Conservation (phyloP, 2,113 vertebrate genomes). For the Thinocorus orbignyianus region DNA sequence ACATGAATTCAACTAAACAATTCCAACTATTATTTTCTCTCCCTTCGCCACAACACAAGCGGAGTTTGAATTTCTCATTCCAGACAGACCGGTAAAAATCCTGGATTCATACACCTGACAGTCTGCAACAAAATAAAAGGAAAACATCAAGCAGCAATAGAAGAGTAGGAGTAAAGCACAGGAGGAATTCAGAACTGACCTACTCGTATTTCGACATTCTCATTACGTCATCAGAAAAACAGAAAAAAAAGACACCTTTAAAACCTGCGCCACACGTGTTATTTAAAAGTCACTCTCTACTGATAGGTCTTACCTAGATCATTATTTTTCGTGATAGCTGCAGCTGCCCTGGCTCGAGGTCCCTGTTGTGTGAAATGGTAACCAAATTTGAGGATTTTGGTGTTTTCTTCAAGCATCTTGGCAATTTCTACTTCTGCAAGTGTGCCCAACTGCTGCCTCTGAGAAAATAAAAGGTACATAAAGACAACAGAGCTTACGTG, state of each 20-base stretch:
- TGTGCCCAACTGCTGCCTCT: conserved; percentile 96
- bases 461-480: not conserved
- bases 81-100: not conserved
- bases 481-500: not conserved
- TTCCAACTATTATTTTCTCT: not conserved
- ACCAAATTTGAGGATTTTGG: conserved; percentile 91
- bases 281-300: not conserved
- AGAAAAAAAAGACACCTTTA: not conserved
- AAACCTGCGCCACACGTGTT: not conserved
- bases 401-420: conserved; percentile 94
- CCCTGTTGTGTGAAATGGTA: conserved; percentile 98
- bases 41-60: not conserved
- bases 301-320: conserved; percentile 86
- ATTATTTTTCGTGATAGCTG: conserved; percentile 97
- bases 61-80: not conserved
- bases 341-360: conserved; percentile 89
- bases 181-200: not conserved
- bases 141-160: not conserved
- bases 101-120: not conserved
- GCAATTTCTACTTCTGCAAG: conserved; percentile 94
- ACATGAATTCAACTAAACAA: not conserved
- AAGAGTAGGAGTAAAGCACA: not conserved
- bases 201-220: not conserved
- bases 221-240: not conserved
- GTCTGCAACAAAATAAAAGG: not conserved